Percentiles rank a stretch among this genome's conserved stretches.
Evolutionary conservation across 2,888 invertebrate genomes (phyloP).

Genomic region (Polydrusus tereticollis): DNA sequence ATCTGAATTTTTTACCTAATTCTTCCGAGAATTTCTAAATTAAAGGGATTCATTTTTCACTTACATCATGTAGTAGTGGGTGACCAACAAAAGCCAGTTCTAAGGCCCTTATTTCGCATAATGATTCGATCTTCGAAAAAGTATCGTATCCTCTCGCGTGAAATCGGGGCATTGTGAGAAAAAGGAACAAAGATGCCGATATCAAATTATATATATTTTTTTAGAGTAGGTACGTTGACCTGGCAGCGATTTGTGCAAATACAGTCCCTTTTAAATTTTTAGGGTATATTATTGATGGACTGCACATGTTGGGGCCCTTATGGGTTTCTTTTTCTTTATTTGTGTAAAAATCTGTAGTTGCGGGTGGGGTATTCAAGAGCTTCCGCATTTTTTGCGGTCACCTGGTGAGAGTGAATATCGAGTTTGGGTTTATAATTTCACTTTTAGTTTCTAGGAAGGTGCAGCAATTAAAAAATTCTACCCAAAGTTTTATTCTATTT

Average conservation of each 20-base stretch:
- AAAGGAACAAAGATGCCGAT: constrained; percentile 58
- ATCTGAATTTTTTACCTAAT: constrained; percentile 34
- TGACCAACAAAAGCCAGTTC: constrained; percentile 51
- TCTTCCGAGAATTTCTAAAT: constrained; percentile 50
- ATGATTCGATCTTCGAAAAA: constrained; percentile 49
- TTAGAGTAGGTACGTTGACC: constrained; percentile 41
- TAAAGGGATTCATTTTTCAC: constrained; percentile 59
- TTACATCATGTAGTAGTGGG: constrained; percentile 55
- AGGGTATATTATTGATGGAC: constrained; percentile 48
- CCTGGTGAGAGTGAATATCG: constrained; percentile 47
- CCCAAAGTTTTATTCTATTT: neutral
- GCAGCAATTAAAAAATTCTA: constrained; percentile 12
- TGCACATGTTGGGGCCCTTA: constrained; percentile 54
- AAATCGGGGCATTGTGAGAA: constrained; percentile 59
- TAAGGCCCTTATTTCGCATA: constrained; percentile 46
- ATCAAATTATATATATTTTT: constrained; percentile 57
- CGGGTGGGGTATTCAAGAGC: constrained; percentile 41
- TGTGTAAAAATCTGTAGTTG: constrained; percentile 45
- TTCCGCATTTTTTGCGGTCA: constrained; percentile 52
- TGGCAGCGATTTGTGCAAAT: constrained; percentile 49
- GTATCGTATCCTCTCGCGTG: constrained; percentile 56
- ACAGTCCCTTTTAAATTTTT: constrained; percentile 44
- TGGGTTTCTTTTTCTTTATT: constrained; percentile 49
- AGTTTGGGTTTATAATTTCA: constrained; percentile 45
- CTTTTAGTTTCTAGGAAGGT: constrained; percentile 36